Conservation (phyloP, 2,113 vertebrate genomes). For the Vireo altiloquus region DNA sequence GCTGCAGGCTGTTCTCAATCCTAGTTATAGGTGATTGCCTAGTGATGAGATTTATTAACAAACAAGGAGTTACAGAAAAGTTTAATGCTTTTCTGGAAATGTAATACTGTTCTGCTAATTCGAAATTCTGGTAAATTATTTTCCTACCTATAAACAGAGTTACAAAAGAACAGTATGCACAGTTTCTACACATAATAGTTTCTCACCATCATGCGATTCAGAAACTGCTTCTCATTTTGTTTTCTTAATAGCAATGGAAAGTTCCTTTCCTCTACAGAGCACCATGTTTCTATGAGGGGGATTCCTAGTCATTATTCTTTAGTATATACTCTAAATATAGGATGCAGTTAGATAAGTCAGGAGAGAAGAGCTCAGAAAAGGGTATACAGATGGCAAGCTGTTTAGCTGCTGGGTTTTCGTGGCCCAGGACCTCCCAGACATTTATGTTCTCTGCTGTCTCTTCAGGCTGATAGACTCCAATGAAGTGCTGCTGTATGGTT, state of each 20-base stretch:
- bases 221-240: not conserved
- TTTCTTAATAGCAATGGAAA: not conserved
- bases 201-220: not conserved
- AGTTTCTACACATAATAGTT: not conserved
- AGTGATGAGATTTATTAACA: not conserved
- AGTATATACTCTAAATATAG: not conserved
- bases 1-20: not conserved
- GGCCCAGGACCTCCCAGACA: not conserved
- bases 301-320: not conserved
- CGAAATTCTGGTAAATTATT: not conserved
- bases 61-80: not conserved
- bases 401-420: not conserved
- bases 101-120: not conserved
- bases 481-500: not conserved
- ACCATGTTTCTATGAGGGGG: not conserved
- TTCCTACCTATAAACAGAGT: not conserved
- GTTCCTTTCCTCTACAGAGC: not conserved
- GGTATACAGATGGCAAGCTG: not conserved
- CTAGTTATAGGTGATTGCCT: not conserved
- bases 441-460: not conserved
- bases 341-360: not conserved
- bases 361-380: not conserved
- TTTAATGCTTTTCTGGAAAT: not conserved
- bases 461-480: not conserved
- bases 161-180: not conserved